A percentile compares a stretch with the other conserved stretches of the same genome.
Evolutionary conservation across 2,113 vertebrate genomes (phyloP).

Genomic region (Petrocephalus zakoni): DNA sequence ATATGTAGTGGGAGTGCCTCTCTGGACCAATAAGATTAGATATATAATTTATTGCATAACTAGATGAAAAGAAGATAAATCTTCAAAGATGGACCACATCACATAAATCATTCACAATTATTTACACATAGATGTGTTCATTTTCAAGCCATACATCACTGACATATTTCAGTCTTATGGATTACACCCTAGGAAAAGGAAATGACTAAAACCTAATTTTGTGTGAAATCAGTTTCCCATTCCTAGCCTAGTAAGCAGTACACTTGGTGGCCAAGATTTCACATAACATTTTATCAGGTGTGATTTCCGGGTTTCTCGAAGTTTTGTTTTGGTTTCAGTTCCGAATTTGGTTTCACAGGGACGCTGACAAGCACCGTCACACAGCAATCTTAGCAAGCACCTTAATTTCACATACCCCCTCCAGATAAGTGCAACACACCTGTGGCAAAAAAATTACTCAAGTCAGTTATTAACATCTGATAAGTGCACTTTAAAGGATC

Average conservation of each 20-base stretch:
- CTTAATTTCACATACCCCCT: not conserved
- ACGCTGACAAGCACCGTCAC: not conserved
- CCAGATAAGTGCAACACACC: not conserved
- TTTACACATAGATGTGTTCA: not conserved
- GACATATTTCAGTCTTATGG: not conserved
- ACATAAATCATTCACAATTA: not conserved
- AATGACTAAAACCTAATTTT: not conserved
- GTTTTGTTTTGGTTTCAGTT: not conserved
- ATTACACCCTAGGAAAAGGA: not conserved
- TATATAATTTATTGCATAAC: not conserved
- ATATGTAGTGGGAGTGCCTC: not conserved
- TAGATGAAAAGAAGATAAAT: not conserved
- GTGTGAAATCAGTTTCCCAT: not conserved
- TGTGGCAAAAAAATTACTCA: not conserved
- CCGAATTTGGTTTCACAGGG: not conserved
- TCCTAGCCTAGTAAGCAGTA: not conserved
- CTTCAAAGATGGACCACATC: not conserved
- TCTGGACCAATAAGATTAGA: not conserved
- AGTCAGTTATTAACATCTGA: slow-evolving; percentile 23
- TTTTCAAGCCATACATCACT: not conserved
- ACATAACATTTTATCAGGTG: not conserved
- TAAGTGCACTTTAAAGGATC: slow-evolving; percentile 11
- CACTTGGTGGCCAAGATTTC: not conserved
- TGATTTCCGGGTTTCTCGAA: not conserved
- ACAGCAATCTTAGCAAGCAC: not conserved